Conservation (phyloP, 2,888 invertebrate species). For the Petrolisthes manimaculis region DNA sequence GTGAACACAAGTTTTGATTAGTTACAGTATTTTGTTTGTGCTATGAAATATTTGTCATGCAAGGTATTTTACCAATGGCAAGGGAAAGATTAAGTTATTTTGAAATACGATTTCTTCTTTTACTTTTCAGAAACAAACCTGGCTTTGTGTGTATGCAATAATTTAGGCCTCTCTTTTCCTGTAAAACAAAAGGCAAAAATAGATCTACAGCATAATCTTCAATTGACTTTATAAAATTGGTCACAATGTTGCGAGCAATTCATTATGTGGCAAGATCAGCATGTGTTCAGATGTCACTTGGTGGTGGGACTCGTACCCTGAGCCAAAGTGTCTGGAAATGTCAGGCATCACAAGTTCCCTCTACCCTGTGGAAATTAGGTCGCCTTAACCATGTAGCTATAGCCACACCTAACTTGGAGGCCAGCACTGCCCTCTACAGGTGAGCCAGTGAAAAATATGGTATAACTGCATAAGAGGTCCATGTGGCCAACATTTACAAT, state of each 20-base stretch:
- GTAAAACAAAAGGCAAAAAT: not conserved
- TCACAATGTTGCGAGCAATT: slow-evolving; percentile 14
- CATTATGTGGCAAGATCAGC: not conserved
- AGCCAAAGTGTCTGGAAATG: slow-evolving; percentile 13
- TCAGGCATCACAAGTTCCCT: slow-evolving; percentile 34
- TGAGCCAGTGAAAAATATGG: slow-evolving; percentile 37
- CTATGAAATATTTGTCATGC: not conserved
- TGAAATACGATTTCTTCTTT: too few relatives aligned
- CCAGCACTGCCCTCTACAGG: slow-evolving; percentile 72
- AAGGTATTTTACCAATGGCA: not conserved
- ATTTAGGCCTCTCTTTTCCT: not conserved
- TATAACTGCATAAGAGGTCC: not conserved
- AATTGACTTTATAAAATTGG: not conserved
- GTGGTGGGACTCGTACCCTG: slow-evolving; percentile 13
- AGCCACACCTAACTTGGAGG: slow-evolving; percentile 74
- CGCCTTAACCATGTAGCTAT: slow-evolving; percentile 76
- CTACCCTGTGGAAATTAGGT: slow-evolving; percentile 71
- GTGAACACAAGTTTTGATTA: not conserved
- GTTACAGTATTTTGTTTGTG: not conserved
- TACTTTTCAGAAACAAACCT: slow-evolving; percentile 7
- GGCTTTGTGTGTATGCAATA: not conserved
- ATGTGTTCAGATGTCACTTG: not conserved
- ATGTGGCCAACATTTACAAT: too few relatives aligned
- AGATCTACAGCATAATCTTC: not conserved
- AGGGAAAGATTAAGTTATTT: too few relatives aligned